phyloP scores from a whole-genome alignment of 2,888 invertebrate species.

The Andrena bicolor region DNA sequence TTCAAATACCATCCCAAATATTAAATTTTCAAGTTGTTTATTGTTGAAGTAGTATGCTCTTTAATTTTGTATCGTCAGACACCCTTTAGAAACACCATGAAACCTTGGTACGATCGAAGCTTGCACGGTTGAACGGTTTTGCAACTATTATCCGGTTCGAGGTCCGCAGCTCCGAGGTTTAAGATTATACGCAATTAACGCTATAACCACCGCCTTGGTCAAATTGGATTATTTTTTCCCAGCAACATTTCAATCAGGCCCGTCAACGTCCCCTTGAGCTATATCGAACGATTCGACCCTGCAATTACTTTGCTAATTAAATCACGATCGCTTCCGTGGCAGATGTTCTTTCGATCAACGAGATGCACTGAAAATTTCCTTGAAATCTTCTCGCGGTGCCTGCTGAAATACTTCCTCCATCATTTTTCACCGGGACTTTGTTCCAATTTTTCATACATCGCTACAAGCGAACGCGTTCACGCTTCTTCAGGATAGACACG shows the following conservation, averaged over 20 bases:
- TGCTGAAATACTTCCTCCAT: not conserved
- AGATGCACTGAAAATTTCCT: constrained; percentile 26
- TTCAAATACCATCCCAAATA: too few species aligned
- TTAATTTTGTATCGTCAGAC: not conserved
- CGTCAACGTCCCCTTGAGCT: constrained; percentile 83
- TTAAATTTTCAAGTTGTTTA: not conserved
- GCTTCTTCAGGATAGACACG: too few species aligned
- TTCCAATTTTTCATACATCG: too few species aligned
- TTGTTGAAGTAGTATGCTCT: not conserved
- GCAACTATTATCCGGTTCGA: constrained; percentile 60
- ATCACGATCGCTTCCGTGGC: constrained; percentile 78
- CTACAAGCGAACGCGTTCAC: too few species aligned
- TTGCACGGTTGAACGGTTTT: constrained; percentile 45
- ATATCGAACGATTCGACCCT: constrained; percentile 83
- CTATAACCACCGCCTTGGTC: constrained; percentile 79
- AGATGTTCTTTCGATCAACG: constrained; percentile 52
- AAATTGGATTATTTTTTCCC: constrained; percentile 84
- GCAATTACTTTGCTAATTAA: constrained; percentile 84
- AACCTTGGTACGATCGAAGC: constrained; percentile 12
- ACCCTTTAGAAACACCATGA: not conserved
- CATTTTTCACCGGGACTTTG: not conserved
- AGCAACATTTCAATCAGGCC: constrained; percentile 84
- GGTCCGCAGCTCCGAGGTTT: constrained; percentile 60
- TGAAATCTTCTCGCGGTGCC: not conserved
- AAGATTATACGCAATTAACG: constrained; percentile 83